Evolutionary conservation across 2,797 vertebrate species (phyloP).

Genomic region (Artibeus jamaicensis): DNA sequence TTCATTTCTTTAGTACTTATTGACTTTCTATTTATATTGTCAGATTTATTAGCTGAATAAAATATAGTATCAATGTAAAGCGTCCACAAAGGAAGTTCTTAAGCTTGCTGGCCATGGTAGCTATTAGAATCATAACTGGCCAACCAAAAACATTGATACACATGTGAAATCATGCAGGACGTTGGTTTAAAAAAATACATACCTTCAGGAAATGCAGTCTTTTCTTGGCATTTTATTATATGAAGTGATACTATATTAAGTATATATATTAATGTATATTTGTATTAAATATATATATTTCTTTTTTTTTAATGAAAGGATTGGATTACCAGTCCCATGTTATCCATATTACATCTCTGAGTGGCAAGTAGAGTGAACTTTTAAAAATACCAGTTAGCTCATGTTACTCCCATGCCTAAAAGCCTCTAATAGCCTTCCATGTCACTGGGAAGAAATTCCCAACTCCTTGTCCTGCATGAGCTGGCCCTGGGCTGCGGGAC

Average conservation of each 20-base stretch:
- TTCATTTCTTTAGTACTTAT: constrained; percentile 26
- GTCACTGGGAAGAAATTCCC: not conserved
- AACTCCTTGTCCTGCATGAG: not conserved
- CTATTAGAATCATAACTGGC: not conserved
- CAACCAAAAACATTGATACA: not conserved
- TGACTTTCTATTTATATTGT: constrained; percentile 33
- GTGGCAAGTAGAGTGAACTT: constrained; percentile 29
- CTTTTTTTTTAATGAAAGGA: not conserved
- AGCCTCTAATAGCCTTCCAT: not conserved
- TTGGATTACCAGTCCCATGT: not conserved
- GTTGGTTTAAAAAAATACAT: not conserved
- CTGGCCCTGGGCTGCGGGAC: not conserved
- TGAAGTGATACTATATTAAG: not conserved
- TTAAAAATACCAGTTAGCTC: not conserved
- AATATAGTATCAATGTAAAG: not conserved
- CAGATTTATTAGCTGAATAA: constrained; percentile 35
- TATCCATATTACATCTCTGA: not conserved
- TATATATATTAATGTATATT: not conserved
- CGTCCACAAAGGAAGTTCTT: not conserved
- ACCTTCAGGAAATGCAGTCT: not conserved
- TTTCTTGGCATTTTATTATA: constrained; percentile 19
- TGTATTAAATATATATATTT: not conserved
- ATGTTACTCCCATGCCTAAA: not conserved
- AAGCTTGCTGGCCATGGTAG: not conserved
- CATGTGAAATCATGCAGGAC: not conserved